Evolutionary conservation across 2,888 invertebrate genomes (phyloP).

Genomic region (Papilio protenor): DNA sequence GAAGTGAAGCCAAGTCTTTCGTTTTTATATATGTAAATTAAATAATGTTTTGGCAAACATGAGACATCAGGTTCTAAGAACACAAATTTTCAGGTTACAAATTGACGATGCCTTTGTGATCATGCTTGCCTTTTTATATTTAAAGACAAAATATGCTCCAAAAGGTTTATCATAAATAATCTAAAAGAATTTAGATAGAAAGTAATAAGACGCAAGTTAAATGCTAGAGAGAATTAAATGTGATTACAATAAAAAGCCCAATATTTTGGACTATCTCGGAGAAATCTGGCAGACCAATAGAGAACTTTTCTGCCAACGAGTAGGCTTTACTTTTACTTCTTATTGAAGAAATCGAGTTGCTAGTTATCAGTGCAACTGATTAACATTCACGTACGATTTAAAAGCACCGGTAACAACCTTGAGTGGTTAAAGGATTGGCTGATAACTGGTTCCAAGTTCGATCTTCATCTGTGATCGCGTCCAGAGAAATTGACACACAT

Average conservation of each 20-base stretch:
- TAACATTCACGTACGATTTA: background rate
- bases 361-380: background rate
- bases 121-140: background rate
- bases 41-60: constrained; percentile 18
- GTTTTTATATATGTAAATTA: constrained; percentile 21
- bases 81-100: constrained; percentile 31
- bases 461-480: constrained; percentile 38
- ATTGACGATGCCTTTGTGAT: background rate
- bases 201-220: background rate
- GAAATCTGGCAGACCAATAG: too few species aligned
- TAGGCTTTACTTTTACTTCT: background rate
- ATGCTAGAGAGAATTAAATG: too few species aligned
- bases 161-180: background rate
- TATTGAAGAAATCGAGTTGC: background rate
- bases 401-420: constrained; percentile 1
- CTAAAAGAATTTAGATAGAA: background rate
- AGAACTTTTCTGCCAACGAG: background rate
- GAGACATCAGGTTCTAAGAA: constrained; percentile 9
- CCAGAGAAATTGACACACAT: constrained; percentile 47
- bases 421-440: constrained; percentile 35
- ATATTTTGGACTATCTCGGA: background rate
- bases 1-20: constrained; percentile 32
- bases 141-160: background rate
- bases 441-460: constrained; percentile 35
- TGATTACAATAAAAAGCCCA: background rate